phyloP scores from a whole-genome alignment of 2,888 invertebrate genomes.

The Tanytarsus gracilentus region DNA sequence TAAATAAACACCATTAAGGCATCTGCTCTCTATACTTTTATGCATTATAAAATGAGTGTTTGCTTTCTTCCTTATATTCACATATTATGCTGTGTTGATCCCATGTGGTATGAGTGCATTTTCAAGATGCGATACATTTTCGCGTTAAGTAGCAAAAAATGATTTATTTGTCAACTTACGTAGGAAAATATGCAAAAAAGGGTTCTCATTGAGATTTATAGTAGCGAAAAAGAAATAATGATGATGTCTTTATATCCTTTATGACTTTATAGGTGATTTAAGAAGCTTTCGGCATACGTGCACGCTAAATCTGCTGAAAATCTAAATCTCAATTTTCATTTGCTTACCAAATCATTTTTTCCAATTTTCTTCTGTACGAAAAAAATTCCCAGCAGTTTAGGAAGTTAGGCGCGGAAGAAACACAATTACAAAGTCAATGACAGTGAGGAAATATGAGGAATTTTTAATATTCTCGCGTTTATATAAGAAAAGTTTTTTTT shows the following conservation, averaged over 20 bases:
- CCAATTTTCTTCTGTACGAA: not conserved
- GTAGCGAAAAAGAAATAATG: not conserved
- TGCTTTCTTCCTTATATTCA: too few species aligned
- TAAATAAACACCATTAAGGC: not conserved
- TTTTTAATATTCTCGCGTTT: slow-evolving; percentile 12
- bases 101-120: too few species aligned
- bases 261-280: slow-evolving; percentile 1
- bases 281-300: slow-evolving; percentile 1
- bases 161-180: too few species aligned
- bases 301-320: slow-evolving; percentile 1
- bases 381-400: too few species aligned
- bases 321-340: slow-evolving; percentile 15
- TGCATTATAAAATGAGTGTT: not conserved
- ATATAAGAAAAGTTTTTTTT: slow-evolving; percentile 1
- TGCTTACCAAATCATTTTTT: slow-evolving; percentile 15
- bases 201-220: not conserved
- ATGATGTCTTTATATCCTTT: slow-evolving; percentile 1
- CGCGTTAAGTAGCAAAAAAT: too few species aligned
- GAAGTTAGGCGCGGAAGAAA: not conserved
- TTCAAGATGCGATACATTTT: too few species aligned
- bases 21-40: not conserved
- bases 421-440: slow-evolving; percentile 22
- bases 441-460: slow-evolving; percentile 18
- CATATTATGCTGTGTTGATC: too few species aligned
- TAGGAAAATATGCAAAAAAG: too few species aligned